Base-by-base conservation (phyloP, 2,797 vertebrate species). In the Microtus californicus region DNA sequence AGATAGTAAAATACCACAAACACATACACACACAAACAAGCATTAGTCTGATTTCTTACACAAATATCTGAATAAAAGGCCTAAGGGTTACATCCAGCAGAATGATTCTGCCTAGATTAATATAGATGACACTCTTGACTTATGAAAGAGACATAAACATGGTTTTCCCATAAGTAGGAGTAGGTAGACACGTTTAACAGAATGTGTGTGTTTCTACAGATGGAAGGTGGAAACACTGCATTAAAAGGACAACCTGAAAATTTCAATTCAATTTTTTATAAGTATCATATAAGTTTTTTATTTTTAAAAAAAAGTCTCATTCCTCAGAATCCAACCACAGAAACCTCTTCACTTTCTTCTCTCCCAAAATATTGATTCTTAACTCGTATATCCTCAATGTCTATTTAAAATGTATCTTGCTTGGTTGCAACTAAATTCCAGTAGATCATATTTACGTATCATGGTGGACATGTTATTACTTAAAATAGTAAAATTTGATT, bases 1-100 rank as follows among this genome's bases (percentile, higher is more conserved):
- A 83, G 40, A 40, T 15, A 92, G 74, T 5, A 76, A 92, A 48
- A 31, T 71, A 17, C 65, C 86, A 6, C 37, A 88, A n/a, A 17
- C 40, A 31, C 69, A 77, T 5, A 54, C 54, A 54, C 54, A 88
- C 37, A 31, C 63, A 77, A 1, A 56, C 37, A n/a, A 51, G 21
- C 51, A 73, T 80, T 69, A 87, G 25, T 93, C 34, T 71, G 11
- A 65, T 95, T 86, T 87, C n/a, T 78, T 90, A 63, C 21, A 59
- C 86, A 51, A 91, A 51, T 63, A 11, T 78, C 51, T 87, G 45
- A 85, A 59, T 51, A 91, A 90, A 85, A 13, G 45, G 51, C 2
- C 65, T 89, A 63, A 88, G 37, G 67, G 34, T 74, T 79, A 7
- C 90, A 29, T 63, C 29, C 6, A 76, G 27, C 1, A 90, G 7